phyloP scores from a whole-genome alignment of 1,140 invertebrate genomes.

The Diuraphis noxia region DNA sequence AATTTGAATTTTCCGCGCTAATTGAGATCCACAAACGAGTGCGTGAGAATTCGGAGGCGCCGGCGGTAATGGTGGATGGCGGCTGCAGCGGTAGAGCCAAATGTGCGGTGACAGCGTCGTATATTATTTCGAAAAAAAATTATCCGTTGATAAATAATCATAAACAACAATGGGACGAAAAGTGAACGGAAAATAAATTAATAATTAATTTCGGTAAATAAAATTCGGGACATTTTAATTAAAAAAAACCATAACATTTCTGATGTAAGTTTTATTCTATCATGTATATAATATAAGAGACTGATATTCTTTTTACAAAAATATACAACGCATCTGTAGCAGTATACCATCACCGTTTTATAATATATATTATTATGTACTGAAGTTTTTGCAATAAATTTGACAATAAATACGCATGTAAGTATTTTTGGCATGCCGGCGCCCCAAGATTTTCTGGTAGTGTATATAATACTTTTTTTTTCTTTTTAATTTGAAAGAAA shows the following conservation, averaged over 20 bases:
- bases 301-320: background rate
- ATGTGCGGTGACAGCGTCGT: background rate
- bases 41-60: constrained; percentile 3
- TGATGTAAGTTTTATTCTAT: background rate
- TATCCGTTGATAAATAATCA: background rate
- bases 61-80: background rate
- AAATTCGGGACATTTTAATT: constrained; percentile 44
- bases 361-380: background rate
- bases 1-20: constrained; percentile 9
- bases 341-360: background rate
- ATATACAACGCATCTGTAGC: background rate
- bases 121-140: background rate
- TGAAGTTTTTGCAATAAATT: constrained; percentile 24
- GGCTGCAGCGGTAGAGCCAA: background rate
- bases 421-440: constrained; percentile 26
- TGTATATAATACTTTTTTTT: background rate
- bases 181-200: constrained; percentile 23
- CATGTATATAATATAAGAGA: background rate
- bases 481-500: constrained; percentile 51
- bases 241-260: background rate
- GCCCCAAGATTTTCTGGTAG: background rate
- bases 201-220: constrained; percentile 53
- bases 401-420: constrained; percentile 28
- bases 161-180: background rate
- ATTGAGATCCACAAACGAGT: constrained; percentile 3